A percentile compares a stretch with the other conserved stretches of the same genome.
phyloP scores from a whole-genome alignment of 2,888 invertebrate genomes.

The Nyleta sp. region DNA sequence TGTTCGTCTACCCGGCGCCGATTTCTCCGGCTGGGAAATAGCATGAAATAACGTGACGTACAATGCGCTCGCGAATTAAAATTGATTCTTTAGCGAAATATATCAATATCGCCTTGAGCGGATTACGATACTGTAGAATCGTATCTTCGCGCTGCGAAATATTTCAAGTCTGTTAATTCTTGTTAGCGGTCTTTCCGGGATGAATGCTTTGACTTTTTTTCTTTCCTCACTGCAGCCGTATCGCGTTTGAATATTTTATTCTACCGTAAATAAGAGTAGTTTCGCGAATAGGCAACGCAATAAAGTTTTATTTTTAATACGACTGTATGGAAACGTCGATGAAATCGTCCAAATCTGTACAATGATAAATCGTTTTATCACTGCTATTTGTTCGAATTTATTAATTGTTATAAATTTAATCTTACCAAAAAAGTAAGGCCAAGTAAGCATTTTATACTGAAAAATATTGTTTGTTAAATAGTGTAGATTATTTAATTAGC shows the following conservation, averaged over 20 bases:
- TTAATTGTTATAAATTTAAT: too few relatives aligned
- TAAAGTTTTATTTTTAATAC: constrained; percentile 3
- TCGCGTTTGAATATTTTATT: constrained; percentile 17
- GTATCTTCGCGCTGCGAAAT: constrained; percentile 24
- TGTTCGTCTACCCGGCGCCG: background rate
- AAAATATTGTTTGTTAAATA: too few relatives aligned
- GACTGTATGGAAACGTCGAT: background rate
- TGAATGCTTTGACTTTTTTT: constrained; percentile 18
- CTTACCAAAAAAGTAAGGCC: too few relatives aligned
- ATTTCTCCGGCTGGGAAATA: constrained; percentile 15
- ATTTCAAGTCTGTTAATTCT: constrained; percentile 31
- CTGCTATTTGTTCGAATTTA: too few relatives aligned
- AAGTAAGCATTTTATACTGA: too few relatives aligned
- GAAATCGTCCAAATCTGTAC: too few relatives aligned
- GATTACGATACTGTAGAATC: constrained; percentile 18
- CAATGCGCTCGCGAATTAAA: constrained; percentile 20
- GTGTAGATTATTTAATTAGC: too few relatives aligned
- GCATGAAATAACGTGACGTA: constrained; percentile 13
- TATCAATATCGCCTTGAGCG: constrained; percentile 39
- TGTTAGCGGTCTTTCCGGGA: constrained; percentile 16
- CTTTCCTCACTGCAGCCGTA: background rate
- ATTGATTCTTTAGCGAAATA: constrained; percentile 30
- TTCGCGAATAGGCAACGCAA: background rate
- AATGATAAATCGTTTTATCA: too few relatives aligned
- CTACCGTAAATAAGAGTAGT: constrained; percentile 3